phyloP scores from a whole-genome alignment of 2,888 invertebrate genomes.

The Tillus elongatus region DNA sequence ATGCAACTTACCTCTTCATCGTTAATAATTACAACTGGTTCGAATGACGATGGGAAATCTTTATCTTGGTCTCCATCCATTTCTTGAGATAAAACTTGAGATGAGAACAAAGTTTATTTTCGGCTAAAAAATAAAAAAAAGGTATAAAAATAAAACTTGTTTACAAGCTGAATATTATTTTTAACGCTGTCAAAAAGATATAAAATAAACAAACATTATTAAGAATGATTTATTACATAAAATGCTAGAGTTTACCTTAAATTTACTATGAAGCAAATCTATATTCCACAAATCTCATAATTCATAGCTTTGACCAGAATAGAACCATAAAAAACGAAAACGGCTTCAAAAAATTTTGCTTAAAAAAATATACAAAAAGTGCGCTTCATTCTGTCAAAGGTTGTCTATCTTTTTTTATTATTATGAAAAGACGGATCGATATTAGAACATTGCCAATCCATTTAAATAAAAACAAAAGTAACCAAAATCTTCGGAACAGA shows the following conservation, averaged over 20 bases:
- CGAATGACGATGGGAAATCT: conserved; percentile 26
- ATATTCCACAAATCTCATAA: conserved; percentile 11
- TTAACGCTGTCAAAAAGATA: conserved; percentile 31
- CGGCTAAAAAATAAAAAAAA: conserved; percentile 10
- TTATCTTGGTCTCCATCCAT: conserved; percentile 24
- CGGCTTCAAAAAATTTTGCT: too few species aligned
- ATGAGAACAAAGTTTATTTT: conserved; percentile 13
- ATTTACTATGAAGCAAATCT: conserved; percentile 3
- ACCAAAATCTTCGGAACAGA: too few species aligned
- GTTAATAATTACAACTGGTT: conserved; percentile 35
- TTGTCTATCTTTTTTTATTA: conserved; percentile 21
- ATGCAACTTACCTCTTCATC: conserved; percentile 25
- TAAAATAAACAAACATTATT: conserved; percentile 31
- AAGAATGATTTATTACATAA: conserved; percentile 17
- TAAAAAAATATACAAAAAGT: conserved; percentile 39
- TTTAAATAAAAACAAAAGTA: too few species aligned
- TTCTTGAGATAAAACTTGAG: conserved; percentile 14
- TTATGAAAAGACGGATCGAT: conserved; percentile 24
- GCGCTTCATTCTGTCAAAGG: conserved; percentile 34
- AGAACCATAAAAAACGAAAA: too few species aligned
- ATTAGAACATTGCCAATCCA: conserved; percentile 21
- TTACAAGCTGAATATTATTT: conserved; percentile 6
- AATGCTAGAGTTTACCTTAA: conserved; percentile 5
- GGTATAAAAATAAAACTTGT: conserved; percentile 1
- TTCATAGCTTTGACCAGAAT: too few species aligned